Evolutionary conservation across 2,113 vertebrate genomes (phyloP).

Genomic region (Ammodytes marinus): DNA sequence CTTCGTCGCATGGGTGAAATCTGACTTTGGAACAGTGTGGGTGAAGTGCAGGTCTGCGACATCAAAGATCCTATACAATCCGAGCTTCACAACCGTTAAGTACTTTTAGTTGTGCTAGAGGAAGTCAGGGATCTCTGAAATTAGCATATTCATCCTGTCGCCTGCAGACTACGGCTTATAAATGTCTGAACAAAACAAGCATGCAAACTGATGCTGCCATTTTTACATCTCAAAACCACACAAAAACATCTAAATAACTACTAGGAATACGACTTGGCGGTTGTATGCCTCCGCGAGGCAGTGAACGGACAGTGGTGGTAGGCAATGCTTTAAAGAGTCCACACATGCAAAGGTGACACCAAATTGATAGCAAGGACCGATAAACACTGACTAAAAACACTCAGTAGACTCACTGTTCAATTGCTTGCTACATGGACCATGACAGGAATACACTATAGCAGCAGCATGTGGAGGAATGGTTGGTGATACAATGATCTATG

Average conservation of each 20-base stretch:
- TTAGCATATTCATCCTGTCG: no score
- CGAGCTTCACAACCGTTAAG: not conserved
- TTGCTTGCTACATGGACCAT: not conserved
- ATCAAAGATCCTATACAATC: not conserved
- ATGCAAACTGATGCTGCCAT: no score
- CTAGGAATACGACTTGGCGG: no score
- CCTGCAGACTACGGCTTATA: no score
- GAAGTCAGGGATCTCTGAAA: no score
- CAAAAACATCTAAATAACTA: no score
- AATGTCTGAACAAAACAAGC: no score
- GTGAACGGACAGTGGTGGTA: no score
- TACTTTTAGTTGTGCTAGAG: not conserved
- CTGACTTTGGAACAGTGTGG: not conserved
- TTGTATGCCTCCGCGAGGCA: no score
- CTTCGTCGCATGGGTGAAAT: not conserved
- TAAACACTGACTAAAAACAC: not conserved
- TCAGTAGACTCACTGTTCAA: not conserved
- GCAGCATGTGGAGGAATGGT: not conserved
- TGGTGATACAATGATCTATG: not conserved
- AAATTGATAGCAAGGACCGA: not conserved
- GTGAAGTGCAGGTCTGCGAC: not conserved
- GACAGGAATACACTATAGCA: not conserved
- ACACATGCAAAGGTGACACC: not conserved
- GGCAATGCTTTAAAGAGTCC: no score
- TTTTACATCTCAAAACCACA: no score